Base-by-base conservation (phyloP, 2,113 vertebrate species). In the Myrmophylax atrothorax region DNA sequence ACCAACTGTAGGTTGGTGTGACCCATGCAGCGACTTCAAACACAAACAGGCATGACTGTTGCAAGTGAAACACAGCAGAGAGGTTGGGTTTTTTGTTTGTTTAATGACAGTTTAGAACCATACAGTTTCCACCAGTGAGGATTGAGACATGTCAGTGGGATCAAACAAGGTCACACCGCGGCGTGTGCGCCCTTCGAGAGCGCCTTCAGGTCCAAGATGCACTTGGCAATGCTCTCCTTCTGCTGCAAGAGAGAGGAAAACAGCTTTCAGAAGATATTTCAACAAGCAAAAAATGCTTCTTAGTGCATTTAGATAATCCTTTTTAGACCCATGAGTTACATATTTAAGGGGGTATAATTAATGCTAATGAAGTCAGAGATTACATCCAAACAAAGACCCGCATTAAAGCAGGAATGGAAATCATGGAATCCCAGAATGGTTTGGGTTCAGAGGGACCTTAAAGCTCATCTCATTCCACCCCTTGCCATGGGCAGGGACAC, bases 211-310 rank as follows among this genome's bases (percentile, higher is more conserved):
- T 99, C 99, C 75, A 98, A 28, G 90, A 99, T 99, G 97, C 99
- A 99, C 96, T 99, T 99, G 50, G 99, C 98, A 60, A 99, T 98
- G 77, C 99, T 99, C 53, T 99, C 99, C 79, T 99, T 99, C 89
- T 99, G 99, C 99, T 99, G 96, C 77, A 94, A 98, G 33, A 96
- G 70, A 86, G 25, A 97, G 73, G 75, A 56, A 94, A 66, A 95
- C 7, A 29, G 59, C 47, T 64, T 49, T 96, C 66, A 97, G 81
- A 20, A 46, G 6, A 12, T 44, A 29, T 5, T n/a, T 10, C 18
- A 80, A 66, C 12, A 18, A 9, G 17, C 10, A 56, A 24, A 47
- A 18, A 0, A 12, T 0, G 6, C n/a, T 5, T 9, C 12, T 5
- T 8, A 25, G 12, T 3, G 12, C 24, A 22, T 22, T 84, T 2